phyloP scores from a whole-genome alignment of 64 coral and sea anemone species.

The Trachythela sp. region DNA sequence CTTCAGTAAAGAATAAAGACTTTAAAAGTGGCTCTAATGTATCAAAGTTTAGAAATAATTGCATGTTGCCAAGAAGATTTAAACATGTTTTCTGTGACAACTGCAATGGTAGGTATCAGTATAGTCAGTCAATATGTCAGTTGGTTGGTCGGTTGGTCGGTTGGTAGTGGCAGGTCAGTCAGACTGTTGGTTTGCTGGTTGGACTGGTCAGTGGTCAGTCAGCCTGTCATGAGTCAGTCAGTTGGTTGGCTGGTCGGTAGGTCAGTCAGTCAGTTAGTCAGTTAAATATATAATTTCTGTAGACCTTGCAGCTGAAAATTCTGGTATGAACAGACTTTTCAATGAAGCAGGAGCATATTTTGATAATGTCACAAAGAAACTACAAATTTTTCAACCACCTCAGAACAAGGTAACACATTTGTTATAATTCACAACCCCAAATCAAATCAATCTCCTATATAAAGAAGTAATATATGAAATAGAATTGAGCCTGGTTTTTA shows the following conservation, averaged over 20 bases:
- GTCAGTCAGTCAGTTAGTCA: no score
- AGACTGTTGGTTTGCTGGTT: no score
- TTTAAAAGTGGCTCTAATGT: neutral
- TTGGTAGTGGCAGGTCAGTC: no score
- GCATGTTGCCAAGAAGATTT: neutral
- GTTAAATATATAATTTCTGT: neutral
- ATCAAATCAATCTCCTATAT: no score
- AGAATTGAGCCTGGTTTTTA: no score
- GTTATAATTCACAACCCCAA: neutral
- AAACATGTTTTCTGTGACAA: neutral
- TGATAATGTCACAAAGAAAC: conserved; percentile 40
- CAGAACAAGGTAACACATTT: conserved; percentile 45
- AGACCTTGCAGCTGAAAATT: neutral
- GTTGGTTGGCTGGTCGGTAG: no score
- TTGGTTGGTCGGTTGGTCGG: no score
- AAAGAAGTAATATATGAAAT: no score
- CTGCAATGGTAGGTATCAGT: neutral
- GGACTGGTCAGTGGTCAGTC: neutral
- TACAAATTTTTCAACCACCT: conserved; percentile 32
- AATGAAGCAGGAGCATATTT: conserved; percentile 59
- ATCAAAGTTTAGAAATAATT: neutral
- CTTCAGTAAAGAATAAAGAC: neutral
- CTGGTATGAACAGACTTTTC: conserved; percentile 52
- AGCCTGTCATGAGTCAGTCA: no score
- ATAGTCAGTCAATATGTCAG: no score